Evolutionary conservation across 2,113 vertebrate species (phyloP), one percentile per base, ranked within the genome.

Genomic region (Pedetes capensis): DNA sequence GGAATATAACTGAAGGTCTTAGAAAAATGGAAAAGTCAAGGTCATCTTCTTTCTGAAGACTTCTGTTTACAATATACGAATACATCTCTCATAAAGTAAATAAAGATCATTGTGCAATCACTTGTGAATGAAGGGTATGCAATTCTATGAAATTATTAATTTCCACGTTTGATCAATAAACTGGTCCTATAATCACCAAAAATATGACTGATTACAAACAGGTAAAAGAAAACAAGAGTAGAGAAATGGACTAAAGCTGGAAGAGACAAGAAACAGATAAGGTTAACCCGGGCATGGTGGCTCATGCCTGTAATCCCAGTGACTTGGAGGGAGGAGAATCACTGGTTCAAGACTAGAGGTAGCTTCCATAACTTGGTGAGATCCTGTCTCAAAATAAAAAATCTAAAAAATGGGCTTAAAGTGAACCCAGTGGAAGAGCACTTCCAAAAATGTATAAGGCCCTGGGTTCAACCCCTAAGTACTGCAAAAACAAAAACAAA

Each of bases 111-210:
- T 55, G 37, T 47, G 90, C 23, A 86, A 51, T 76, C 63, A 87
- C 13, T 68, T 63, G 11, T 12, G 32, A 90, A 95, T 49, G 51
- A 18, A 87, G 63, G 8, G 8, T 13, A 92, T 51, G 12, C 10
- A 85, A 89, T 92, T 92, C 6, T 75, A 44, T 64, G 18, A 88
- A 96, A 93, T 83, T 82, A 93, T 53, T 72, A 10, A 74, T 64
- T 75, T 87, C 18, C 51, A 69, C 59, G 18, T 76, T 63, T 42
- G 87, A 76, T 66, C 76, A 74, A 87, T 55, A 85, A 94, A 66
- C 2, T 18, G 7, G 20, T 47, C 34, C 14, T 57, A 68, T 29
- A 11, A 69, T 69, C 61, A 86, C 18, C 51, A 82, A 93, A 96
- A 90, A 74, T 74, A 76, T 37, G 69, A 80, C 44, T 72, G 57